These are phyloP conservation scores for Enteromius treurensis DNA, from an alignment of 2,797 vertebrate species.

Conservation along the genomic window DNA sequence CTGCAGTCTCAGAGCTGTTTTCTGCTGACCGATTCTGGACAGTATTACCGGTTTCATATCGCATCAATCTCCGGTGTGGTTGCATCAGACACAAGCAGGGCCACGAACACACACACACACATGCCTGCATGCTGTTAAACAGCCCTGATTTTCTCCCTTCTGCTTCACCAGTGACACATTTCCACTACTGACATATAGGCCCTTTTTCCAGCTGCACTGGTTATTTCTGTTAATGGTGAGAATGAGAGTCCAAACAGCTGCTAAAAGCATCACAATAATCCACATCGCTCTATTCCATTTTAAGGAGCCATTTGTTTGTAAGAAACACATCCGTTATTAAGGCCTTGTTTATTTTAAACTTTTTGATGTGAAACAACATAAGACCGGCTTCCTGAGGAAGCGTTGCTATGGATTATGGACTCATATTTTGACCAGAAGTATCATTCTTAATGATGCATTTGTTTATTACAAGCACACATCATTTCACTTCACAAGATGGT, in stretches of 20 bases:
- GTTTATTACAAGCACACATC: neutral
- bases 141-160: neutral
- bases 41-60: constrained; percentile 18
- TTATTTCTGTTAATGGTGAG: neutral
- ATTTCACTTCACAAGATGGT: neutral
- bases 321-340: neutral
- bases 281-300: neutral
- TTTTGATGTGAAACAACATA: too few species aligned
- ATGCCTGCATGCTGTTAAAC: constrained; percentile 4
- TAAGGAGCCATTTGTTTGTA: neutral
- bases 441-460: neutral
- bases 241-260: neutral
- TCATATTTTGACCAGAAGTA: neutral
- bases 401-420: neutral
- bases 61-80: constrained; percentile 3
- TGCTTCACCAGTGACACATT: constrained; percentile 5
- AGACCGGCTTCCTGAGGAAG: too few species aligned
- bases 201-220: too few species aligned
- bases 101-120: constrained; percentile 16
- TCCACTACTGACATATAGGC: neutral
- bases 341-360: neutral
- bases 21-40: constrained; percentile 11
- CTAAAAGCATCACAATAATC: neutral
- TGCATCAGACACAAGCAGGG: constrained; percentile 26
- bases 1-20: neutral